A percentile compares a stretch with the other conserved stretches of the same genome.
phyloP scores from a whole-genome alignment of 2,888 invertebrate genomes.

The Oscheius sp. region DNA sequence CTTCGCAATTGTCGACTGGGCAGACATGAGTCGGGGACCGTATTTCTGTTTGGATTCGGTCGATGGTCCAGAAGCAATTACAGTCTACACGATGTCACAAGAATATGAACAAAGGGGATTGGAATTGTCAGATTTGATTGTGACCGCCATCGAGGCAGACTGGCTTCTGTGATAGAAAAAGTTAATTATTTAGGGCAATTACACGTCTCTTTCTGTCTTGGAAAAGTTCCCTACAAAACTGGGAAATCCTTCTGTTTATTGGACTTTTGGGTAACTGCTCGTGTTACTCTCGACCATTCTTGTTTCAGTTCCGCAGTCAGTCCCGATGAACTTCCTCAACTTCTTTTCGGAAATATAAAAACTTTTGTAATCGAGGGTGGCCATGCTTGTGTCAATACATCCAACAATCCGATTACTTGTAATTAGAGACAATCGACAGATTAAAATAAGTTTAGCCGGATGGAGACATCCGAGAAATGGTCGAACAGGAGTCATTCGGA shows the following conservation, averaged over 20 bases:
- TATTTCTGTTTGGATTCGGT: background rate
- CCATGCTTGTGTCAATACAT: background rate
- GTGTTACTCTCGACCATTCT: too few species aligned
- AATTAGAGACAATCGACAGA: background rate
- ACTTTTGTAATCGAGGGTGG: background rate
- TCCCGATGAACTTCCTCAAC: background rate
- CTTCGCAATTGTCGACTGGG: too few species aligned
- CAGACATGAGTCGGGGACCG: background rate
- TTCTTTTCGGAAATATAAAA: background rate
- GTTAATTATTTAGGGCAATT: too few species aligned
- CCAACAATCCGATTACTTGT: background rate
- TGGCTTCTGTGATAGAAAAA: too few species aligned
- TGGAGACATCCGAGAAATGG: too few species aligned
- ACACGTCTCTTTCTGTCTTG: too few species aligned
- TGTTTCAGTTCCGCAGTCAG: too few species aligned
- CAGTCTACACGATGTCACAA: background rate
- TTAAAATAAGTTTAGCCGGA: too few species aligned
- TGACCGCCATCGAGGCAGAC: background rate
- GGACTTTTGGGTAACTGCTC: too few species aligned
- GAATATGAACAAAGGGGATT: background rate
- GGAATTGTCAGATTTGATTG: background rate
- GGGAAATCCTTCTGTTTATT: too few species aligned
- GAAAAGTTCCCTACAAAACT: too few species aligned
- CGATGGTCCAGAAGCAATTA: background rate
- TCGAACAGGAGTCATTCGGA: too few species aligned